These are phyloP conservation scores for Sminthurides bifidus DNA, from an alignment of 1,140 invertebrate genomes.

Conservation along the genomic window DNA sequence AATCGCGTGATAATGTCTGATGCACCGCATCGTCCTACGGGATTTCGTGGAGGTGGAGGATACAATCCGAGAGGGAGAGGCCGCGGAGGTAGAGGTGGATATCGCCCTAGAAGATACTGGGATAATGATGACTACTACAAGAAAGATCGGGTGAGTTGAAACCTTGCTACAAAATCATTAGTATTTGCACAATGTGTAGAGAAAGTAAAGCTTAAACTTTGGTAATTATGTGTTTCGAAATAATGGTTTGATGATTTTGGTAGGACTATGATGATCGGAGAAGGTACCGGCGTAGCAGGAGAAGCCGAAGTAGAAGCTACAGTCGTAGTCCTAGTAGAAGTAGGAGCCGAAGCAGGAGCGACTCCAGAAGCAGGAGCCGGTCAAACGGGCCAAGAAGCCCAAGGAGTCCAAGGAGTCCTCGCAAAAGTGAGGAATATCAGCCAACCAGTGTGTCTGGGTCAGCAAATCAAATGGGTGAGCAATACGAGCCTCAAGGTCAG, in stretches of 20 bases:
- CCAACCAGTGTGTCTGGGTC: neutral
- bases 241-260: neutral
- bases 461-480: neutral
- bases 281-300: neutral
- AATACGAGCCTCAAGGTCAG: conserved; percentile 14
- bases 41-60: conserved; percentile 7
- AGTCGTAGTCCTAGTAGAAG: conserved; percentile 14
- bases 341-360: conserved; percentile 17
- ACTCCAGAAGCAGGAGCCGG: conserved; percentile 8
- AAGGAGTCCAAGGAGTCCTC: conserved; percentile 7
- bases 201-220: neutral
- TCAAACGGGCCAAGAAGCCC: conserved; percentile 1
- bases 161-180: neutral
- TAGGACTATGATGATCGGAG: conserved; percentile 12
- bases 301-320: conserved; percentile 10
- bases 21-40: no score
- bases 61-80: neutral
- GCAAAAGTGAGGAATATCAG: conserved; percentile 13
- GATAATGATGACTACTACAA: conserved; percentile 26
- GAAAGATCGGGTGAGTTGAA: conserved; percentile 16
- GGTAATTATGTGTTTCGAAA: neutral
- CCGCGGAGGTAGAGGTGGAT: conserved; percentile 7
- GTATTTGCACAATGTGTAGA: neutral
- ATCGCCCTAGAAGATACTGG: conserved; percentile 24
- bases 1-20: no score